A percentile compares a stretch with the other conserved stretches of the same genome.
These are phyloP conservation scores for Lucilia sericata DNA, from an alignment of 1,140 invertebrate species.

Conservation along the genomic window DNA sequence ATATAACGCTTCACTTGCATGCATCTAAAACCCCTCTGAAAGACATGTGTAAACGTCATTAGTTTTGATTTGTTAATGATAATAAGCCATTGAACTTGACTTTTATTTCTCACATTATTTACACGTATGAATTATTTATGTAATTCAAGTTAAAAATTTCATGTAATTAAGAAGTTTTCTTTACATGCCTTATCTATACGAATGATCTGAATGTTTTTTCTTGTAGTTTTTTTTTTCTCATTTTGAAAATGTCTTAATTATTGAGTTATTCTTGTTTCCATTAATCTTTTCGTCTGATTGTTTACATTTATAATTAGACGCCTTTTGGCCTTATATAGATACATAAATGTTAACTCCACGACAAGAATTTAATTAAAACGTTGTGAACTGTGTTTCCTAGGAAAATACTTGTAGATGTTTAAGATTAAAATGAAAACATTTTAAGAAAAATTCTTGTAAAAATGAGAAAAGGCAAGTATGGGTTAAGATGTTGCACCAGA, in stretches of 20 bases:
- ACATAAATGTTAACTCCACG: no score
- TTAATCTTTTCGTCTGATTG: neutral
- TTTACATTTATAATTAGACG: neutral
- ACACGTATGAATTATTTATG: neutral
- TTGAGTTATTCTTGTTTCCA: neutral
- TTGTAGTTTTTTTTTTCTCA: neutral
- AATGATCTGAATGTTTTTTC: neutral
- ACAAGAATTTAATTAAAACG: no score
- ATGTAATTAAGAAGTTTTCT: neutral
- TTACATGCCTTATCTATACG: neutral
- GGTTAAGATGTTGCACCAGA: no score
- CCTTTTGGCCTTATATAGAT: no score
- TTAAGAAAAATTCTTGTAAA: no score
- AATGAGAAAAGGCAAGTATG: no score
- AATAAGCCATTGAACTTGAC: neutral
- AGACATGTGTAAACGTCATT: neutral
- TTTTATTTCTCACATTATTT: neutral
- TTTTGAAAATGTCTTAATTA: neutral
- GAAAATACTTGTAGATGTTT: no score
- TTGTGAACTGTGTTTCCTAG: no score
- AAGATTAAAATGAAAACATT: no score
- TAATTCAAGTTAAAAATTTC: neutral
- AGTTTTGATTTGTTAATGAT: neutral
- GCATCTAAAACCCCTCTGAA: neutral
- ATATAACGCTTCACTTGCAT: neutral